Conservation (phyloP, 2,113 vertebrate species). For the Saimiri boliviensis region DNA sequence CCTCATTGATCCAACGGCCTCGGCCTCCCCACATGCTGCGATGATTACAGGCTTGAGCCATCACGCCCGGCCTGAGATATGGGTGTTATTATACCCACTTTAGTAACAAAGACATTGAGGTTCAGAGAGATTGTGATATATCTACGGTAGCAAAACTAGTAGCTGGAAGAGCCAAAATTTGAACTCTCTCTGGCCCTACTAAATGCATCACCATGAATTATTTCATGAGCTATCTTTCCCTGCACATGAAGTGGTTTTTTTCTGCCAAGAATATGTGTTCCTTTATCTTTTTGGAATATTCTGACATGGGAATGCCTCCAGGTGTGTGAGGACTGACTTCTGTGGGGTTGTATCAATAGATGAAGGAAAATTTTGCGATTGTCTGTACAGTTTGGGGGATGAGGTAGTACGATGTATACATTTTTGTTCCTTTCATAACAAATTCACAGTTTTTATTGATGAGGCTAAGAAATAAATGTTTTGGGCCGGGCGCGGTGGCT, state of each 20-base stretch:
- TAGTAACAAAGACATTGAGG: background rate
- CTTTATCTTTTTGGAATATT: slow-evolving; percentile 57
- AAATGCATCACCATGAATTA: no score
- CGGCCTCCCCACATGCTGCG: no score
- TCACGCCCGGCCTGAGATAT: background rate
- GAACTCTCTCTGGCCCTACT: background rate
- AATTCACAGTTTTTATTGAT: slow-evolving; percentile 73
- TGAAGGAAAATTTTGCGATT: slow-evolving; percentile 50
- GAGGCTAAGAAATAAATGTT: slow-evolving; percentile 45
- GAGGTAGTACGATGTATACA: slow-evolving; percentile 42
- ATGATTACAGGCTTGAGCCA: no score
- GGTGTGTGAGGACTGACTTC: slow-evolving; percentile 43
- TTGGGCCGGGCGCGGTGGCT: no score
- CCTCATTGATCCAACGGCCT: no score
- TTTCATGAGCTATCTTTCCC: no score
- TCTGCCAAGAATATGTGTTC: slow-evolving; percentile 53
- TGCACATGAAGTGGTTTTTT: background rate
- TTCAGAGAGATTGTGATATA: background rate
- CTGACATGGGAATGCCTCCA: slow-evolving; percentile 40
- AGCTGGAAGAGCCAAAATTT: background rate
- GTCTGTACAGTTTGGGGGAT: slow-evolving; percentile 60
- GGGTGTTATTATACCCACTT: background rate
- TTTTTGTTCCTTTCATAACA: slow-evolving; percentile 59
- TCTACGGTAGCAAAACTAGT: slow-evolving; percentile 25
- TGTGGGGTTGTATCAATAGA: slow-evolving; percentile 34